Evolutionary conservation across 2,797 vertebrate genomes (phyloP), one percentile per base, ranked within the genome.

Genomic region (Cirrhinus mrigala): DNA sequence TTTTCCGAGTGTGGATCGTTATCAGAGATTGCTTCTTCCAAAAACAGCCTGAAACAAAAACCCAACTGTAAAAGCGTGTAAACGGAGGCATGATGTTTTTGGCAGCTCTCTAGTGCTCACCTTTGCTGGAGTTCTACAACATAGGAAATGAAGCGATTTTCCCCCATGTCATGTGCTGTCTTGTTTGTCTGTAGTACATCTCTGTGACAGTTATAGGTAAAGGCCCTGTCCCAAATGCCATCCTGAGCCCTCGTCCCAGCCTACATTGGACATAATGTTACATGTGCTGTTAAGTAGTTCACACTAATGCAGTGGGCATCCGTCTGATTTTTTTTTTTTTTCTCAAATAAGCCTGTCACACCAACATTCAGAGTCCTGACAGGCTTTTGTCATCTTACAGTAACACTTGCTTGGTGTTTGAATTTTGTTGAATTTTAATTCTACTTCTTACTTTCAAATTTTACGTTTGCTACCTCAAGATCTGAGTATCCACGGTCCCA

Each of bases 1-100:
- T 81, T 82, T 86, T 70, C 62, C 15, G 73, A 82, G 83, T 60
- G 40, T 79, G 83, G 76, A 85, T 79, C 52, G 54, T 79, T 85
- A 71, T 79, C 52, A 71, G 52, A 85, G 83, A 79, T 85, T 71
- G 76, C 40, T 46, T 62, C 80, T 82, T 77, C 74, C 60, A 78
- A 78, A 79, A 85, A 79, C 76, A 50, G 52, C 75, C 83, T 48
- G 81, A 62, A 83, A 58, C 85, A 16, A 85, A 85, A 79, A 71
- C 58, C 73, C 64, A 68, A 75, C 71, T 69, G 40, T 80, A 81
- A 77, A 76, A 82, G n/a, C 10, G 3, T 66, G 75, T 84, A 78
- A 69, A 48, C 15, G 14, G 24, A 62, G 10, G 15, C 48, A 56
- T 68, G 64, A 37, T 78, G 50, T 84, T 83, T 66, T 78, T 69